Conservation (phyloP, 30 jellyfish, hydroid and myxozoan species). For the Turritopsis dohrnii region DNA sequence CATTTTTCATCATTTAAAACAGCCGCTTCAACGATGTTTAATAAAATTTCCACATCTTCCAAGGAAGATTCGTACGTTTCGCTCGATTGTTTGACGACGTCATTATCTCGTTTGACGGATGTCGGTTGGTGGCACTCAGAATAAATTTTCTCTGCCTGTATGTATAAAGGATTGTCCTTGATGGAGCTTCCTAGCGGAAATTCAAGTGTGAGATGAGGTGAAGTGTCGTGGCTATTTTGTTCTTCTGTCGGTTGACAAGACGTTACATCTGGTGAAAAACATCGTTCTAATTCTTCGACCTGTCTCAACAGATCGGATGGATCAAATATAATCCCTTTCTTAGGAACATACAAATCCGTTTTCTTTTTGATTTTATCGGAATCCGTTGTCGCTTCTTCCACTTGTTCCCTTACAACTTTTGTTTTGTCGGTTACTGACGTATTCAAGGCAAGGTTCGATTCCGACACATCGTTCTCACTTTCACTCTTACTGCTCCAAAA, state of each 20-base stretch:
- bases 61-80: neutral
- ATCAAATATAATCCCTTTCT: conserved; percentile 17
- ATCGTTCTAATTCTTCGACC: conserved; percentile 30
- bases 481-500: conserved; percentile 70
- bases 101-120: neutral
- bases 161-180: conserved; percentile 19
- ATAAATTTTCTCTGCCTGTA: neutral
- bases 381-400: neutral
- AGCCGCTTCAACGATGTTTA: neutral
- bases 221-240: conserved; percentile 1
- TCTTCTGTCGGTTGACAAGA: neutral
- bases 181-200: conserved; percentile 28
- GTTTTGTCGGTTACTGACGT: neutral
- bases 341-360: neutral
- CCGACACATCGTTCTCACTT: neutral
- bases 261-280: neutral
- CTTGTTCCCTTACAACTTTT: too few relatives aligned
- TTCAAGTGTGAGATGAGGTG: conserved; percentile 32
- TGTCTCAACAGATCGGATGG: conserved; percentile 21
- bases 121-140: neutral
- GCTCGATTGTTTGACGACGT: neutral
- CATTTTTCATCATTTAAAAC: neutral
- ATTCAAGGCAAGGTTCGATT: neutral
- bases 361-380: neutral
- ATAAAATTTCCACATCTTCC: conserved; percentile 1